Percentiles rank a stretch among this genome's conserved stretches.
These are phyloP conservation scores for Abrostola triplasia DNA, from an alignment of 2,888 invertebrate genomes.

Conservation along the genomic window DNA sequence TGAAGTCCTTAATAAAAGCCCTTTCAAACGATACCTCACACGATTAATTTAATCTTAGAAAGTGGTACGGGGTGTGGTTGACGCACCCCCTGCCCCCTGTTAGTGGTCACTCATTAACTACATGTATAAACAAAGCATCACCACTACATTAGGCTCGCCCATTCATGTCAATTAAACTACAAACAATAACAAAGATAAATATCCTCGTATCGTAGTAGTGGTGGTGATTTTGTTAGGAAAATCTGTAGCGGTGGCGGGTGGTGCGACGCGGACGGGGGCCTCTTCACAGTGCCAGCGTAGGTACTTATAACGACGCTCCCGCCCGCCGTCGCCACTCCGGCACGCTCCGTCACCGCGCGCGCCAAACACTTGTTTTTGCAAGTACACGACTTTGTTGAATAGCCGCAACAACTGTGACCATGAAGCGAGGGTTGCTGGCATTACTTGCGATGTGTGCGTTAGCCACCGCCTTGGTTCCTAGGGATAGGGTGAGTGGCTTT, in stretches of 20 bases:
- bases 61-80: too few relatives aligned
- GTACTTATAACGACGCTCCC: constrained; percentile 64
- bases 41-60: too few relatives aligned
- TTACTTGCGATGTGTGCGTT: constrained; percentile 66
- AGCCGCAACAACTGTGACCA: constrained; percentile 53
- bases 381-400: constrained; percentile 23
- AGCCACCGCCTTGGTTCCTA: constrained; percentile 71
- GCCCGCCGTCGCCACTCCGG: constrained; percentile 68
- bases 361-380: constrained; percentile 50
- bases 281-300: constrained; percentile 50
- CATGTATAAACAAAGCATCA: too few relatives aligned
- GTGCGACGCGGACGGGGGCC: constrained; percentile 48
- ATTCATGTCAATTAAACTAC: constrained; percentile 47
- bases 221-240: constrained; percentile 40
- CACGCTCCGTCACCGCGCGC: constrained; percentile 63
- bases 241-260: constrained; percentile 37
- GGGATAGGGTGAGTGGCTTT: constrained; percentile 71
- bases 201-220: constrained; percentile 29
- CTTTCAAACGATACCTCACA: too few relatives aligned
- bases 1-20: too few relatives aligned
- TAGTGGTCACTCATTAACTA: too few relatives aligned
- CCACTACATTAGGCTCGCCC: constrained; percentile 28
- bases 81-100: too few relatives aligned
- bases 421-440: constrained; percentile 66
- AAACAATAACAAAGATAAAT: constrained; percentile 36